These are phyloP conservation scores for Nebria brevicollis DNA, from an alignment of 2,888 invertebrate species.

Conservation along the genomic window DNA sequence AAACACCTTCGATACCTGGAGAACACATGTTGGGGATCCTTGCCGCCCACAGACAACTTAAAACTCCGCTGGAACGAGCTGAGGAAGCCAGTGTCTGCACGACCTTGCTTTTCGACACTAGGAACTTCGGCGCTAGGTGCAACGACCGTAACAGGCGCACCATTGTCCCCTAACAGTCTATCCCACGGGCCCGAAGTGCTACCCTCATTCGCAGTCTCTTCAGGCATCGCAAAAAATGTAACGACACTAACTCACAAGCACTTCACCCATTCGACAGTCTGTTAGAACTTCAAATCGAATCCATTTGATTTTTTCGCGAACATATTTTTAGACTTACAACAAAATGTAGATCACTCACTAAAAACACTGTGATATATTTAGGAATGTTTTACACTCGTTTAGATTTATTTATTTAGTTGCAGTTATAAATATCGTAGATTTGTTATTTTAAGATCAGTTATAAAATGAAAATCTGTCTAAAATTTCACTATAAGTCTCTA, in stretches of 20 bases:
- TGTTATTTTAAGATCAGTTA: neutral
- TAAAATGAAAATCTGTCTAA: neutral
- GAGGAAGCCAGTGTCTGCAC: constrained; percentile 63
- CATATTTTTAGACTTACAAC: neutral
- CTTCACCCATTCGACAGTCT: neutral
- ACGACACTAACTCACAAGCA: neutral
- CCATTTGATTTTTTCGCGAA: neutral
- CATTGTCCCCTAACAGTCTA: constrained; percentile 64
- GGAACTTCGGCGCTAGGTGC: constrained; percentile 64
- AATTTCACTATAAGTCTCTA: neutral
- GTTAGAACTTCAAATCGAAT: neutral
- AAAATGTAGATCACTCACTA: neutral
- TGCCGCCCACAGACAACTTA: constrained; percentile 65
- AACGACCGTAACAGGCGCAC: constrained; percentile 49
- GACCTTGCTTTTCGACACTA: constrained; percentile 64
- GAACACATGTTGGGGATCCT: constrained; percentile 44
- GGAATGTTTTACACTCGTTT: neutral
- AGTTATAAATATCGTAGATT: neutral
- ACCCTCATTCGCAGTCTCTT: constrained; percentile 38
- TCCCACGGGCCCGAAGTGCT: constrained; percentile 60
- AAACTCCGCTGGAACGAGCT: constrained; percentile 67
- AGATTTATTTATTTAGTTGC: neutral
- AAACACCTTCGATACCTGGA: constrained; percentile 35
- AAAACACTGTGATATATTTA: neutral
- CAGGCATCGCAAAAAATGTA: constrained; percentile 18